phyloP scores from a whole-genome alignment of 2,797 vertebrate species.

The Lerista edwardsae region DNA sequence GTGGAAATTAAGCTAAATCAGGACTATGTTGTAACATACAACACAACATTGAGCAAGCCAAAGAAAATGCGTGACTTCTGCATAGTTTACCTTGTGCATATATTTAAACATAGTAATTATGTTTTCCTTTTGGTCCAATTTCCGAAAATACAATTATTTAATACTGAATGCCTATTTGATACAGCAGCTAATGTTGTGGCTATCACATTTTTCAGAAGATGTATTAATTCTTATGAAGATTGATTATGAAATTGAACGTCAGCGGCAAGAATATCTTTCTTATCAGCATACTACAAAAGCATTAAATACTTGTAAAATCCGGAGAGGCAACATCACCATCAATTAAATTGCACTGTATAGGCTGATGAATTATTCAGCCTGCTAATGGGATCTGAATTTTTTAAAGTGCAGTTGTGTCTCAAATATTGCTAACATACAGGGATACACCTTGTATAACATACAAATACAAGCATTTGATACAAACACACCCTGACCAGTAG shows the following conservation, averaged over 20 bases:
- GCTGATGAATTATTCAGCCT: constrained; percentile 52
- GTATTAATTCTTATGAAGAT: constrained; percentile 5
- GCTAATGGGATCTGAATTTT: constrained; percentile 41
- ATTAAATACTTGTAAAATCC: constrained; percentile 21
- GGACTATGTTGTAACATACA: too few relatives aligned
- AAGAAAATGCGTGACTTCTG: too few relatives aligned
- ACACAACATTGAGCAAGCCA: too few relatives aligned
- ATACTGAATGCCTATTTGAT: constrained; percentile 1
- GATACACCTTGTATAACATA: constrained; percentile 22
- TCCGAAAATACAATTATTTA: constrained; percentile 20
- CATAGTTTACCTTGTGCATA: not conserved
- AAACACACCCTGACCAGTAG: not conserved
- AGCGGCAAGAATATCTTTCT: constrained; percentile 10
- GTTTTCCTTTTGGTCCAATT: not conserved
- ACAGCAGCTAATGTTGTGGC: not conserved
- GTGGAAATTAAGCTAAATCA: too few relatives aligned
- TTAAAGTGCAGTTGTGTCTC: constrained; percentile 33
- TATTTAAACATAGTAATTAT: not conserved
- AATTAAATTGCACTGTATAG: constrained; percentile 38
- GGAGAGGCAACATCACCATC: constrained; percentile 23
- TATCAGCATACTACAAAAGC: constrained; percentile 35
- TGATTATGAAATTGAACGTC: not conserved
- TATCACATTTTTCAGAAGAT: not conserved
- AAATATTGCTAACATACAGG: constrained; percentile 1
- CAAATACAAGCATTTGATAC: not conserved